Base-by-base conservation (phyloP, 2,888 invertebrate species). In the Lasioglossum morio region DNA sequence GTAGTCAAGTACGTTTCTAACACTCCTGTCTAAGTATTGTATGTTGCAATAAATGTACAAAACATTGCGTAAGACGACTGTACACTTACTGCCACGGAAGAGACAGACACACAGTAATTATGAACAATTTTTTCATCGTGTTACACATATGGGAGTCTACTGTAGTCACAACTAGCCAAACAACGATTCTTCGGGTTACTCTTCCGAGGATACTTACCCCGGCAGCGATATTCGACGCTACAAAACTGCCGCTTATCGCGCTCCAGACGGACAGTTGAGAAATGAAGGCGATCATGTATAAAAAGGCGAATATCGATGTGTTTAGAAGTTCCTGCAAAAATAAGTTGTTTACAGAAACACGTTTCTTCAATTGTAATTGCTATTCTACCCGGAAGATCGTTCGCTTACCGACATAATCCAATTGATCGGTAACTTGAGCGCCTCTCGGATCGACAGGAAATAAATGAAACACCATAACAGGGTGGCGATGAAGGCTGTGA, bases 381-480 rank as follows among this genome's bases (percentile, higher is more conserved):
- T 10, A 16, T 10, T 19, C 5, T 43, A 30, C 14, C 0, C 1
- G 27, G 12, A 16, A 0, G 16, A 30, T 19, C 23, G 2, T 63
- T 70, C 57, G 95, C 97, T 97, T 96, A 98, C 98, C 94, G 98
- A 97, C 88, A 98, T 95, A 89, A 98, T 96, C 98, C 98, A 98
- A 93, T 98, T 98, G 92, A 98, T 97, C 78, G 98, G 98, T 84
- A 98, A 94, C 93, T 97, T 97, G 63, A 98, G 96, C 2, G 97
- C 97, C 93, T 98, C 98, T 88, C 97, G 96, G 90, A 98, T 96
- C 88, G 98, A 97, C 89, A 98, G 96, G 85, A 98, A 95, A 94
- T 98, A 98, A 75, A 98, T 96, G 94, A 97, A 97, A 81, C 97
- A 96, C 98, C 98, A 98, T 93, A 98, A 96, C 77, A 98, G 95